These are phyloP conservation scores for Cecropterus lyciades DNA, from an alignment of 1,140 invertebrate species.

Conservation along the genomic window DNA sequence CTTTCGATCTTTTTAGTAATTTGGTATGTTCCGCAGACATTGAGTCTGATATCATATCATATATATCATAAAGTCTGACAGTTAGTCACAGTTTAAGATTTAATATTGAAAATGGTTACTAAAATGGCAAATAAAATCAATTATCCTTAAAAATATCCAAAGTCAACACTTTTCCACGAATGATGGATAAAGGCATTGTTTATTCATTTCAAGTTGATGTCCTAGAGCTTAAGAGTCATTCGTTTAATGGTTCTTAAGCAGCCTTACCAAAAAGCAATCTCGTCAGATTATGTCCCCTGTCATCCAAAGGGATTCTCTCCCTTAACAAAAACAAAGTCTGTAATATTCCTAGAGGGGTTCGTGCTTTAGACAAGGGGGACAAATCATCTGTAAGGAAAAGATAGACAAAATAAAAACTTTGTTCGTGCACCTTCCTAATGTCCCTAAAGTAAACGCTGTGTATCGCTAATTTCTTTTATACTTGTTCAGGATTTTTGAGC, in stretches of 20 bases:
- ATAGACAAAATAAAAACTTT: background rate
- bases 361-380: constrained; percentile 30
- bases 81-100: no score
- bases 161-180: no score
- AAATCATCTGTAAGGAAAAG: constrained; percentile 41
- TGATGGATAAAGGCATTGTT: no score
- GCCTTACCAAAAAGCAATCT: constrained; percentile 31
- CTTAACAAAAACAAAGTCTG: constrained; percentile 30
- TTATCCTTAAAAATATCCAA: no score
- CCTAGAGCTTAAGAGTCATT: no score
- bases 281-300: constrained; percentile 29
- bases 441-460: background rate
- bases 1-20: no score
- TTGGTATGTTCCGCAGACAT: no score
- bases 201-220: no score
- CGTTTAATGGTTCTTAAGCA: constrained; percentile 22
- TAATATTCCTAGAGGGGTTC: constrained; percentile 32
- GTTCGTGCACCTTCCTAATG: background rate
- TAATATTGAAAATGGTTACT: no score
- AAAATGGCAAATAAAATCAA: no score
- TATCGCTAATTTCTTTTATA: constrained; percentile 6
- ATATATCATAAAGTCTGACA: no score
- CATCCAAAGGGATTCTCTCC: constrained; percentile 11
- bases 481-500: background rate
- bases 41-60: no score